phyloP scores from a whole-genome alignment of 2,888 invertebrate genomes.

The Ormyrus labotus region DNA sequence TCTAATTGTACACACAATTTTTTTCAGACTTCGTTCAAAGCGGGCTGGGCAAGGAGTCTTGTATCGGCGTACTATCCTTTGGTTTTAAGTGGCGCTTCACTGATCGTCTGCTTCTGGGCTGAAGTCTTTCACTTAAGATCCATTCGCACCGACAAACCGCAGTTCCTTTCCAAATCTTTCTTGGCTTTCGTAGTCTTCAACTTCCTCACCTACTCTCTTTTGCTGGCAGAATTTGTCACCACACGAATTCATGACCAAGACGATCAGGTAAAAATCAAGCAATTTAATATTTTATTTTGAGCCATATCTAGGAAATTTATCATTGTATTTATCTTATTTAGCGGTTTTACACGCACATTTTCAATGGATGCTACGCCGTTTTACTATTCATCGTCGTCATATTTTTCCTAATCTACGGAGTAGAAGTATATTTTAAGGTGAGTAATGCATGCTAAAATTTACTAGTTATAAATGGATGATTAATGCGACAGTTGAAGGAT shows the following conservation, averaged over 20 bases:
- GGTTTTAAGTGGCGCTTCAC: conserved; percentile 90
- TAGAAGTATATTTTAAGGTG: conserved; percentile 96
- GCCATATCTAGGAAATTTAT: too few relatives aligned
- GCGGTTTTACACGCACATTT: conserved; percentile 89
- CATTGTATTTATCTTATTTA: too few relatives aligned
- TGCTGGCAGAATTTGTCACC: conserved; percentile 84
- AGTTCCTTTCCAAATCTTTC: conserved; percentile 94
- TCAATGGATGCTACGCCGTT: conserved; percentile 95
- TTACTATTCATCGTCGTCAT: conserved; percentile 92
- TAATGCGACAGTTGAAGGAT: neutral
- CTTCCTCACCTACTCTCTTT: conserved; percentile 89
- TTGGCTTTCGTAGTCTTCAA: conserved; percentile 93
- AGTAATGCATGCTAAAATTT: conserved; percentile 58
- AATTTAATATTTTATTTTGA: neutral
- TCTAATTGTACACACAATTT: too few relatives aligned
- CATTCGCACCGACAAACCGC: conserved; percentile 90
- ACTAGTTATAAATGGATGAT: neutral
- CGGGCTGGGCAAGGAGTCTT: conserved; percentile 91
- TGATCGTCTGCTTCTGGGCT: conserved; percentile 96
- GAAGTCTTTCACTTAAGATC: conserved; percentile 94
- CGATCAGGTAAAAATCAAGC: conserved; percentile 65
- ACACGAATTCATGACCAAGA: conserved; percentile 75
- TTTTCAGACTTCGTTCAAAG: conserved; percentile 84
- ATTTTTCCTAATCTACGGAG: conserved; percentile 95
- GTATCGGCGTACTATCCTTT: conserved; percentile 94